Evolutionary conservation across 2,888 invertebrate species (phyloP).

Genomic region (Alloscopus bannaensis): DNA sequence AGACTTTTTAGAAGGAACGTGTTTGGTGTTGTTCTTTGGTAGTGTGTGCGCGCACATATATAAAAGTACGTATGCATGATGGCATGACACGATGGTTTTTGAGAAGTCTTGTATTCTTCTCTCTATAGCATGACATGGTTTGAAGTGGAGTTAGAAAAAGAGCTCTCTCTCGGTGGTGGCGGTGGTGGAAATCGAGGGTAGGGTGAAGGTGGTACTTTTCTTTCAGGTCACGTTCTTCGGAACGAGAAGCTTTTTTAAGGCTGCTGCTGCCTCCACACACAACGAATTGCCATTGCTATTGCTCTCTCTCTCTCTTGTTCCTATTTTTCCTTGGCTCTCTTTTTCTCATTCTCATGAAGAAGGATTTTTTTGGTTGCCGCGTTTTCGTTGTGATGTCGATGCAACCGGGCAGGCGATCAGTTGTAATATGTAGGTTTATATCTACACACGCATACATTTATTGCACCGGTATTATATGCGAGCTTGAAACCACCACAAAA

Average conservation of each 20-base stretch:
- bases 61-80: constrained; percentile 10
- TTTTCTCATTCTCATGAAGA: constrained; percentile 7
- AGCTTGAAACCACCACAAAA: not conserved
- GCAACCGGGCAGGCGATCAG: constrained; percentile 59
- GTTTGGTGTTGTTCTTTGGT: constrained; percentile 60
- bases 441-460: constrained; percentile 55
- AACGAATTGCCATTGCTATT: constrained; percentile 14
- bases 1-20: constrained; percentile 59
- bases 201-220: constrained; percentile 73
- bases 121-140: constrained; percentile 10
- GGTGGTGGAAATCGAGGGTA: constrained; percentile 50
- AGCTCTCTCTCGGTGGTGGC: constrained; percentile 29
- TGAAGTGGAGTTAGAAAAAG: constrained; percentile 21
- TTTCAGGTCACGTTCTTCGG: constrained; percentile 73
- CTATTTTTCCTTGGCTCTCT: constrained; percentile 20
- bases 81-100: constrained; percentile 25
- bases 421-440: constrained; percentile 58
- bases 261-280: constrained; percentile 49
- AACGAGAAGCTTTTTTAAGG: constrained; percentile 70
- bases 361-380: constrained; percentile 50
- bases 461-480: constrained; percentile 40
- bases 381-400: constrained; percentile 31
- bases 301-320: too few species aligned
- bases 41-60: not conserved
- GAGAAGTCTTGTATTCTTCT: constrained; percentile 16